A percentile compares a stretch with the other conserved stretches of the same genome.
These are phyloP conservation scores for Vulpes vulpes DNA, from an alignment of 2,113 vertebrate genomes.

Conservation along the genomic window DNA sequence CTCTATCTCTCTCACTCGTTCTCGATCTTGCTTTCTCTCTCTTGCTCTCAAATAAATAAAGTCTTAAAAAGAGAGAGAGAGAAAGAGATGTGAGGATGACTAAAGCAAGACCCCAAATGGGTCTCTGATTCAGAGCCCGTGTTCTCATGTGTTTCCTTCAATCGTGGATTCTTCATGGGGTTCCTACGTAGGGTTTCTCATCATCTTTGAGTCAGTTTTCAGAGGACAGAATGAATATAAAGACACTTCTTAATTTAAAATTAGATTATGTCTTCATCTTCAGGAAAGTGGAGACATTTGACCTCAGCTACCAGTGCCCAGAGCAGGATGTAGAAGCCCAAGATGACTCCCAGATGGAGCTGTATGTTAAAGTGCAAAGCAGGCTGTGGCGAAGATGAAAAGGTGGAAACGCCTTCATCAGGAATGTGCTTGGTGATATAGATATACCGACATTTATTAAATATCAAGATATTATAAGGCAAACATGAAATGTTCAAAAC, in stretches of 20 bases:
- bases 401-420: background rate
- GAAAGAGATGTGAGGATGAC: background rate
- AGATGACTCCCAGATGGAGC: background rate
- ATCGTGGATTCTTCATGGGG: background rate
- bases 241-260: background rate
- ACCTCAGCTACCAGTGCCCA: background rate
- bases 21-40: too few species aligned
- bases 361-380: background rate
- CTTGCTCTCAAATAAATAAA: too few species aligned
- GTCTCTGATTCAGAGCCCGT: background rate
- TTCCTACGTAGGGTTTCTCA: background rate
- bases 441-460: background rate
- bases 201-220: background rate
- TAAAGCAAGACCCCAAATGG: background rate
- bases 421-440: background rate
- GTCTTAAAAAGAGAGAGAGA: too few species aligned
- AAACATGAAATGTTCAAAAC: background rate
- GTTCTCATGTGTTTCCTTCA: background rate
- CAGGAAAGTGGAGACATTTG: background rate
- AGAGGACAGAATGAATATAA: background rate
- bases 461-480: background rate
- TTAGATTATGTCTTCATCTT: background rate
- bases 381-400: background rate
- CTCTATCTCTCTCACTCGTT: too few species aligned
- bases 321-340: background rate